These are phyloP conservation scores for Heliconius hortense DNA, from an alignment of 2,888 invertebrate species.

Conservation along the genomic window DNA sequence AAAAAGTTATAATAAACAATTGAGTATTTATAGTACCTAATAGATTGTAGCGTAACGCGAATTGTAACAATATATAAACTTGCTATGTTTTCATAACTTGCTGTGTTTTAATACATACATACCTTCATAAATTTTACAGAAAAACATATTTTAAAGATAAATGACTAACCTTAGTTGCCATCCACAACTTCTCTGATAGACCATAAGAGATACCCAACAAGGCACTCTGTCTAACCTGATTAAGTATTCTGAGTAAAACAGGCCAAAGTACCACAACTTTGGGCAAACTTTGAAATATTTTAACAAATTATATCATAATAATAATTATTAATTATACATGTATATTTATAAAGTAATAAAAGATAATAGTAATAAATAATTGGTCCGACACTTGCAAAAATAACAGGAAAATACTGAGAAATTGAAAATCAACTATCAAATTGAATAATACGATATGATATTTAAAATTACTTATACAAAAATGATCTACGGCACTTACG, in stretches of 20 bases:
- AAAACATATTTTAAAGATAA: too few species aligned
- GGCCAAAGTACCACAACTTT: not conserved
- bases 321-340: not conserved
- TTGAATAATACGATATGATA: not conserved
- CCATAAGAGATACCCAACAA: too few species aligned
- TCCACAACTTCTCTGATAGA: too few species aligned
- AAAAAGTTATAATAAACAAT: too few species aligned
- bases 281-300: not conserved
- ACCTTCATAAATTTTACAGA: too few species aligned
- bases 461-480: not conserved
- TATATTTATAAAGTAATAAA: not conserved
- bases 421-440: not conserved
- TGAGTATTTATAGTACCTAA: not conserved
- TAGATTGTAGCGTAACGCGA: not conserved
- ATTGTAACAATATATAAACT: too few species aligned
- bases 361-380: constrained; percentile 4
- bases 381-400: not conserved
- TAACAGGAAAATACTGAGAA: constrained; percentile 6
- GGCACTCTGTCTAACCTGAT: too few species aligned
- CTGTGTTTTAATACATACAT: too few species aligned
- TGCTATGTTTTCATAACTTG: too few species aligned
- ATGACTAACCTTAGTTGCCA: too few species aligned
- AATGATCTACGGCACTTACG: not conserved
- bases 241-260: too few species aligned
- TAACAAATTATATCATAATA: not conserved